Evolutionary conservation across 2,797 vertebrate genomes (phyloP), one percentile per base, ranked within the genome.

Genomic region (Spinus pinus): DNA sequence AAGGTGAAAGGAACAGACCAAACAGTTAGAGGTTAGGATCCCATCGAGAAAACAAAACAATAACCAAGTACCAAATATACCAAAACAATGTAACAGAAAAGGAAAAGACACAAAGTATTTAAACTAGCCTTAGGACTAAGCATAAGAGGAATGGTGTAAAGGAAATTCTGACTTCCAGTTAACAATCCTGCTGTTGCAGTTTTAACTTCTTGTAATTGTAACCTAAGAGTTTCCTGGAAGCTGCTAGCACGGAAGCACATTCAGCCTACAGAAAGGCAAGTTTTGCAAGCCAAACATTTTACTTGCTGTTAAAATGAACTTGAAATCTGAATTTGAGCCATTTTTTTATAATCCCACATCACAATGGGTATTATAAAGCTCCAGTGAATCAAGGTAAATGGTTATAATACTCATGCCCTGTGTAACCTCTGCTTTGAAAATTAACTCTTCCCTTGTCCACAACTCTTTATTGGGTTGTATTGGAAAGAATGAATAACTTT

Each of bases 131-230:
- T 85, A 77, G 46, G 33, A 73, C 27, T 74, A 56, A 42, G 65
- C 46, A 31, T 46, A 31, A 80, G 53, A 83, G 71, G 83, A 95
- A 86, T 22, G 35, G 58, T 92, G 88, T 77, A 95, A 95, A 96
- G 92, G 88, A 96, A 96, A 94, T 85, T 96, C 95, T 91, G 77
- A 95, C 94, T 96, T 97, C 95, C 94, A 97, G 94, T 83, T 93
- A 93, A 95, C 89, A 96, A 94, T 96, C 66, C 81, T 94, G 72
- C 60, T 93, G 82, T 79, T 73, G 72, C 87, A 94, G 75, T 88
- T 96, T 90, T 69, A 35, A 96, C 96, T 96, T 96, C 94, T 96
- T 96, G 94, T 92, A 93, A 94, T 94, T 91, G 94, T 96, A 95
- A 80, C 75, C 80, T 86, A 86, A 94, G 93, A 95, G 95, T 94